These are phyloP conservation scores for Itoplectis maculator DNA, from an alignment of 2,888 invertebrate genomes.

Conservation along the genomic window DNA sequence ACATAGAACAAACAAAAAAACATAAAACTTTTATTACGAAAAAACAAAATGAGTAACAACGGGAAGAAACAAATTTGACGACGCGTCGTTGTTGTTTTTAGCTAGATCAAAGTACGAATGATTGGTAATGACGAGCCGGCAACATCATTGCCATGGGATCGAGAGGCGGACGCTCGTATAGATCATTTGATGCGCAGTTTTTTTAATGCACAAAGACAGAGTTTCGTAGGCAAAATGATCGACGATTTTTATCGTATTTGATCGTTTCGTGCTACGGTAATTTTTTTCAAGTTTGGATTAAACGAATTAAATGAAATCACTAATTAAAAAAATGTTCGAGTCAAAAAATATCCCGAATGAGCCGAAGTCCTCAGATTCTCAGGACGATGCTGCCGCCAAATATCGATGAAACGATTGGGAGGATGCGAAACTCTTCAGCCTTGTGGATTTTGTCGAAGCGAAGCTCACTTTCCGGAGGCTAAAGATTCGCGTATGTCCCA, in stretches of 20 bases:
- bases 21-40: slow-evolving; percentile 63
- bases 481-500: not conserved
- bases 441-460: not conserved
- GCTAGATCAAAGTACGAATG: slow-evolving; percentile 53
- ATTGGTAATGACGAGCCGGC: slow-evolving; percentile 31
- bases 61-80: slow-evolving; percentile 37
- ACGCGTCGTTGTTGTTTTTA: slow-evolving; percentile 47
- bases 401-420: slow-evolving; percentile 41
- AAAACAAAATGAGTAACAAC: slow-evolving; percentile 24
- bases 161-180: not conserved
- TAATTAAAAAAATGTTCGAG: not conserved
- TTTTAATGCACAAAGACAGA: not conserved
- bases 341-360: not conserved
- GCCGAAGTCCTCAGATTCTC: not conserved
- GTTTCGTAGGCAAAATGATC: not conserved
- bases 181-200: not conserved
- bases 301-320: not conserved
- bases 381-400: slow-evolving; percentile 35
- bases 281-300: too few species aligned
- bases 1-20: slow-evolving; percentile 49
- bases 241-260: not conserved
- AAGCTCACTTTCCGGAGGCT: not conserved
- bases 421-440: not conserved
- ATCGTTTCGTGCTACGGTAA: not conserved
- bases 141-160: slow-evolving; percentile 8